A percentile compares a stretch with the other conserved stretches of the same genome.
phyloP scores from a whole-genome alignment of 2,797 vertebrate species.

The Otus scops region DNA sequence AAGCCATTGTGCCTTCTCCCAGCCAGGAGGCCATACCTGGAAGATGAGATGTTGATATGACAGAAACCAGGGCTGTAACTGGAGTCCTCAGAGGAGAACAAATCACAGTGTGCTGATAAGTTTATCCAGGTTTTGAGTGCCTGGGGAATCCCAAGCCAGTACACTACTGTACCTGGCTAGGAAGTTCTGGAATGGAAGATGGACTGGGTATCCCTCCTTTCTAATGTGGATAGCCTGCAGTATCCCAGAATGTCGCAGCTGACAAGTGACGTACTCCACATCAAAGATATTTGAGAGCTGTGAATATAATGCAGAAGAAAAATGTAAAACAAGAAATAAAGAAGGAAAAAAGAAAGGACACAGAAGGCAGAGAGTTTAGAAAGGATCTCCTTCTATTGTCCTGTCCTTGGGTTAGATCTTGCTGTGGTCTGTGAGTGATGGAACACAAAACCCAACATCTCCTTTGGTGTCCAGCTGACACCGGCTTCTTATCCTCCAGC shows the following conservation, averaged over 20 bases:
- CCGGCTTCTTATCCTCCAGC: neutral
- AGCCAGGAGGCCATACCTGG: slow-evolving; percentile 81
- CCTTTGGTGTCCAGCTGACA: neutral
- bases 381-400: neutral
- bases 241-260: slow-evolving; percentile 85
- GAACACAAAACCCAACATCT: neutral
- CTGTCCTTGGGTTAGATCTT: neutral
- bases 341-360: neutral
- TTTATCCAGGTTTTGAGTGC: neutral
- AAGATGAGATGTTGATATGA: neutral
- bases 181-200: slow-evolving; percentile 81
- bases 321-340: neutral
- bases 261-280: slow-evolving; percentile 82
- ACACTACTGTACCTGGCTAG: slow-evolving; percentile 79
- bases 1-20: neutral
- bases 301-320: neutral
- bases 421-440: neutral
- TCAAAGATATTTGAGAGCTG: slow-evolving; percentile 88
- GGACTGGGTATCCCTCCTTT: slow-evolving; percentile 85
- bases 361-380: neutral
- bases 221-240: slow-evolving; percentile 83
- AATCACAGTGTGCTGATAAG: neutral
- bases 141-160: neutral
- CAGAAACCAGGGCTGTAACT: neutral
- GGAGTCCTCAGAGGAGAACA: neutral